Conservation (phyloP, 2,888 invertebrate species). For the Schizaphis graminum region DNA sequence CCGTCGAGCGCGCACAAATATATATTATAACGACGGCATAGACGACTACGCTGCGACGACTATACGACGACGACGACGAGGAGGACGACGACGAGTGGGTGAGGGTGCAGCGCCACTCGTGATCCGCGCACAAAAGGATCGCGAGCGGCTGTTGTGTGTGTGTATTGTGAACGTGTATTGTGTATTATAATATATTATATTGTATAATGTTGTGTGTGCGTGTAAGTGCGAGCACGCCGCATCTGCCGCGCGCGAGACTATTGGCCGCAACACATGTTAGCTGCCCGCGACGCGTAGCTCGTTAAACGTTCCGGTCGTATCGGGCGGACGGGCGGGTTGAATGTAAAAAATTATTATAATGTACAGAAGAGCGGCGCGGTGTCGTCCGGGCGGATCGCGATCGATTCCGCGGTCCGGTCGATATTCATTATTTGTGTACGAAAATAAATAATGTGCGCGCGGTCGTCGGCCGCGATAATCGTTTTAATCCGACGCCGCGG, state of each 20-base stretch:
- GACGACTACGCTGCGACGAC: not conserved
- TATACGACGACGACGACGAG: not conserved
- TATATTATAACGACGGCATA: not conserved
- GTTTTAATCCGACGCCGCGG: not conserved
- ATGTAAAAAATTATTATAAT: not conserved
- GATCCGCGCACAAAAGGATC: slow-evolving; percentile 52
- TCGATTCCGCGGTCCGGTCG: not conserved
- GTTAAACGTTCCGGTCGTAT: slow-evolving; percentile 44
- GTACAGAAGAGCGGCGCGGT: not conserved
- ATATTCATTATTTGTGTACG: not conserved
- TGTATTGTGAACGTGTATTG: not conserved
- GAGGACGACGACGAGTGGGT: not conserved
- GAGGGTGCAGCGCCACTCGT: not conserved
- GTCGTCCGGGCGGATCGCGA: not conserved
- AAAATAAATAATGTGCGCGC: not conserved
- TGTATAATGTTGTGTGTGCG: not conserved
- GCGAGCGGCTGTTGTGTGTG: not conserved
- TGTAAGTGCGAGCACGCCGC: slow-evolving; percentile 1
- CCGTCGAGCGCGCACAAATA: slow-evolving; percentile 19
- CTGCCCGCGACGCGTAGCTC: slow-evolving; percentile 65
- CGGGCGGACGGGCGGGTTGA: not conserved
- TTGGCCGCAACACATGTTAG: slow-evolving; percentile 64
- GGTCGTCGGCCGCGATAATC: not conserved
- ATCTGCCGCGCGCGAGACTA: slow-evolving; percentile 51
- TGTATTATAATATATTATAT: not conserved